Percentiles rank a stretch among this genome's conserved stretches.
These are phyloP conservation scores for Phyllostomus hastatus DNA, from an alignment of 2,113 vertebrate genomes.

Conservation along the genomic window DNA sequence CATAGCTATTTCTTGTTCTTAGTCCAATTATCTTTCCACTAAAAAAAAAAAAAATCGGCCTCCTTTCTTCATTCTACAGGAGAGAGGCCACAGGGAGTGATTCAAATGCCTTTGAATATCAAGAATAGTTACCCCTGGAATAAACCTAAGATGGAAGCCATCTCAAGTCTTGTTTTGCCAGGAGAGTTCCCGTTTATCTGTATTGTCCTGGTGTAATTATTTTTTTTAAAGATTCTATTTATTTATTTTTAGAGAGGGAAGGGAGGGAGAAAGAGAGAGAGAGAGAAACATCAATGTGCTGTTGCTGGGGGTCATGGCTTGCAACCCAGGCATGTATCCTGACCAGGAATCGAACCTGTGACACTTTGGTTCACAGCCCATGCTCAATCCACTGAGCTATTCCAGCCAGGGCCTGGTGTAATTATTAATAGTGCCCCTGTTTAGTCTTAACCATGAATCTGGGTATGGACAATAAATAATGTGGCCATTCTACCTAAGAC, in stretches of 20 bases:
- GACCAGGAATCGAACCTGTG: too few relatives aligned
- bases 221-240: too few relatives aligned
- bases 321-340: too few relatives aligned
- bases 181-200: background rate
- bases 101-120: background rate
- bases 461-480: background rate
- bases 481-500: background rate
- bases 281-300: too few relatives aligned
- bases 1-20: background rate
- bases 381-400: too few relatives aligned
- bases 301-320: too few relatives aligned
- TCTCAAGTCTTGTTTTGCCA: background rate
- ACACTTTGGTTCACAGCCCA: too few relatives aligned
- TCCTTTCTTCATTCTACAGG: background rate
- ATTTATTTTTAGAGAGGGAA: too few relatives aligned
- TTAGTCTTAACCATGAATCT: slow-evolving; percentile 19
- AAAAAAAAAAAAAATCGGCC: background rate
- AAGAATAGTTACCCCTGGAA: background rate
- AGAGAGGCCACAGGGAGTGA: background rate
- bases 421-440: background rate
- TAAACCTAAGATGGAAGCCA: background rate
- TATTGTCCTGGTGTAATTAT: background rate
- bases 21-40: background rate
- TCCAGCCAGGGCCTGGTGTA: background rate
- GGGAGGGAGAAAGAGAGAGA: too few relatives aligned